Evolutionary conservation across 2,113 vertebrate genomes (phyloP).

Genomic region (Cathartes aura): DNA sequence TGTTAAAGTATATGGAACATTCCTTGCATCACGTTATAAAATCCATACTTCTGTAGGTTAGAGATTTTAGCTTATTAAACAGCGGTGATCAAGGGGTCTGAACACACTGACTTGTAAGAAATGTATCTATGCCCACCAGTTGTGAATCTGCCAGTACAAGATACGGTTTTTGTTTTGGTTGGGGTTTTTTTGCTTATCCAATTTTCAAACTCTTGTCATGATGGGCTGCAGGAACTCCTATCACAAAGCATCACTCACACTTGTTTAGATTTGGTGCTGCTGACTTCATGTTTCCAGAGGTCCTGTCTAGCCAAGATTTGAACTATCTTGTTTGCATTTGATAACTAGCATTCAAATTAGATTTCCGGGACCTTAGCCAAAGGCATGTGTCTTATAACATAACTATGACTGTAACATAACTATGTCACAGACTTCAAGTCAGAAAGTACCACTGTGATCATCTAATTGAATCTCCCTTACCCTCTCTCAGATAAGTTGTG

Average conservation of each 20-base stretch:
- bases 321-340: not conserved
- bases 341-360: not conserved
- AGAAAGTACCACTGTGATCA: not conserved
- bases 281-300: not conserved
- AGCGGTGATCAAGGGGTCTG: not conserved
- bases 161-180: rapidly evolving
- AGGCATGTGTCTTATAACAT: not conserved
- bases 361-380: not conserved
- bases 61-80: not conserved
- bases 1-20: not conserved
- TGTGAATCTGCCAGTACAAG: not conserved
- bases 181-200: not conserved
- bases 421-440: not conserved
- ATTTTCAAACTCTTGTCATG: not conserved
- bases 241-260: not conserved
- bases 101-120: not conserved
- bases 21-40: not conserved
- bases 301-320: not conserved
- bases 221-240: not conserved
- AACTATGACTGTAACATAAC: not conserved
- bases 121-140: not conserved
- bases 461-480: rapidly evolving
- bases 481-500: too few species aligned
- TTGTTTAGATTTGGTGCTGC: not conserved
- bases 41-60: not conserved